Conservation (phyloP, 2,797 vertebrate genomes). For the Hephaestus fuliginosus region DNA sequence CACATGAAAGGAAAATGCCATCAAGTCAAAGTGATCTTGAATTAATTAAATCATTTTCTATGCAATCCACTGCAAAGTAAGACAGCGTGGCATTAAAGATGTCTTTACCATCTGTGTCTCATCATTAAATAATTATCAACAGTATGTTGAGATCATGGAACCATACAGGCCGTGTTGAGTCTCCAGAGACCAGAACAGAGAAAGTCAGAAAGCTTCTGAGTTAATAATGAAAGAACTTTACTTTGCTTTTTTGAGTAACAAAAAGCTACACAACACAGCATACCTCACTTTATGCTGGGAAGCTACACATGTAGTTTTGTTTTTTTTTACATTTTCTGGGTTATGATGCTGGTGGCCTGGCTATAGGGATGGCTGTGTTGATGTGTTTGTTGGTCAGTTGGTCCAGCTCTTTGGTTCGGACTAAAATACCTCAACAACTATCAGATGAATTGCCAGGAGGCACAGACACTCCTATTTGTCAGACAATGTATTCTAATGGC, state of each 20-base stretch:
- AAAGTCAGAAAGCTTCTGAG: constrained; percentile 5
- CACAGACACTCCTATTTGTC: not conserved
- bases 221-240: constrained; percentile 48
- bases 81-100: constrained; percentile 16
- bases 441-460: not conserved
- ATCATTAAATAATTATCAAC: constrained; percentile 53
- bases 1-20: not conserved
- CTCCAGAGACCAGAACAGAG: constrained; percentile 24
- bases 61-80: not conserved
- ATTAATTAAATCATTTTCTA: constrained; percentile 15
- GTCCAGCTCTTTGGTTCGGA: not conserved
- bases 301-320: not conserved
- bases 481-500: not conserved
- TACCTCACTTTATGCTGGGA: not conserved
- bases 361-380: not conserved
- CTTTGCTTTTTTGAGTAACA: constrained; percentile 11
- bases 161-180: constrained; percentile 6
- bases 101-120: constrained; percentile 43
- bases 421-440: not conserved
- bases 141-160: constrained; percentile 47
- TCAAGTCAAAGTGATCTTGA: constrained; percentile 15
- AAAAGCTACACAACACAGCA: not conserved
- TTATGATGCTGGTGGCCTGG: not conserved
- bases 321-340: not conserved
- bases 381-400: not conserved